Evolutionary conservation across 1,140 invertebrate genomes (phyloP).

Genomic region (Oreohelix idahoensis): DNA sequence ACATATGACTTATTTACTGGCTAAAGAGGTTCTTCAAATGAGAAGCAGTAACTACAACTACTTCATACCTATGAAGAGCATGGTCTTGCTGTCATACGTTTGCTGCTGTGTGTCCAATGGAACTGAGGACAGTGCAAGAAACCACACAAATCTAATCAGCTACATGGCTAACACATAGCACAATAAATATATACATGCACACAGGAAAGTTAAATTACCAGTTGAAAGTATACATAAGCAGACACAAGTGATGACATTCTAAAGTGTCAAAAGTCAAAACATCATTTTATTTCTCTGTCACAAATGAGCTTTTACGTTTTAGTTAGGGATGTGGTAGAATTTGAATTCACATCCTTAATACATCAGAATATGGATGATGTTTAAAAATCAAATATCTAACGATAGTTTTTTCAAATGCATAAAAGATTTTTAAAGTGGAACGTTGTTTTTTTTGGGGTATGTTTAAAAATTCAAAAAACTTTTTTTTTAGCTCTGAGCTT

Average conservation of each 20-base stretch:
- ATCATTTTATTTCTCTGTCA: no score
- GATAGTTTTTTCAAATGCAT: no score
- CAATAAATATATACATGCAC: neutral
- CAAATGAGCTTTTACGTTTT: no score
- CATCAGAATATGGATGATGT: no score
- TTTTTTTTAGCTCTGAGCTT: no score
- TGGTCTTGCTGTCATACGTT: slow-evolving; percentile 22
- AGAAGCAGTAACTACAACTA: neutral
- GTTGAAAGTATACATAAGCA: neutral
- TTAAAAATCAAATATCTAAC: no score
- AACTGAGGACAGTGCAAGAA: slow-evolving; percentile 22
- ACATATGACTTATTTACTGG: neutral
- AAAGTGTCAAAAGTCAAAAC: neutral
- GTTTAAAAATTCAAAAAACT: no score
- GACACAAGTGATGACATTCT: neutral
- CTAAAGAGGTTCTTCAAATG: neutral
- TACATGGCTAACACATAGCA: slow-evolving; percentile 2
- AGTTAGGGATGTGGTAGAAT: no score
- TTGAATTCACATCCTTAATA: no score
- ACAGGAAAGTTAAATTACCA: neutral
- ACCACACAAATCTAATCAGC: neutral
- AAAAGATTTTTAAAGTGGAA: no score
- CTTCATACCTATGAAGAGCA: slow-evolving; percentile 24
- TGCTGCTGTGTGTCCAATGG: neutral
- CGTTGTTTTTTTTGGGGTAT: no score